Base-by-base conservation (phyloP, 2,888 invertebrate species). In the Eristalis tenax region DNA sequence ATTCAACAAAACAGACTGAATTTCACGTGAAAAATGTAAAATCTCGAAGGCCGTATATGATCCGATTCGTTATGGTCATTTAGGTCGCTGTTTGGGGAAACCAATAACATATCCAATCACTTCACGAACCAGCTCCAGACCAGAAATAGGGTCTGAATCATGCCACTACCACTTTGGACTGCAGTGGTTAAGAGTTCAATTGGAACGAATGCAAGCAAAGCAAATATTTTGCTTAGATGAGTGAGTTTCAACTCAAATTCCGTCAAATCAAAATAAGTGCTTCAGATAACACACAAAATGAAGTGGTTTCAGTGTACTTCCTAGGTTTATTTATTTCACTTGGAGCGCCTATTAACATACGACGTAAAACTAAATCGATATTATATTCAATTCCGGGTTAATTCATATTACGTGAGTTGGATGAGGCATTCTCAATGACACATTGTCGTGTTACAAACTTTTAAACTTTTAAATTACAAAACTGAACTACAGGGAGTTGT, bases 1-100 rank as follows among this genome's bases (percentile, higher is more conserved):
- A 35, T 10, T 57, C 32, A 8, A 59, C 18, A n/a, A 35, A 57
- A 35, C 13, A 28, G 26, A 50, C 8, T 28, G 26, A 32, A 50
- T 50, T 68, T 50, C 68, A 32, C 50, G 28, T 8, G 10, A 23
- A 59, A 70, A n/a, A 35, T 50, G 15, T 40, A 23, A 23, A 35
- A 13, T 32, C 57, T n/a, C 5, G 38, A 71, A 71, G 70, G 70
- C n/a, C 69, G 3, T 11, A 26, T 26, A 35, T 71, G 26, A 38
- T 40, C 61, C 59, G 38, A 35, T 40, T 61, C 15, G 32, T 26
- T 38, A 38, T 35, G 59, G 22, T 40, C 22, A 22, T 22, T 56
- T 32, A 10, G 3, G 4, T n/a, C 22, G 15, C 18, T 5, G 56
- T 57, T 57, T 35, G 23, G 22, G 26, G 23, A 23, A 70, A 70